These are phyloP conservation scores for Sebastes dallii DNA, from an alignment of 2,797 vertebrate species.

Conservation along the genomic window DNA sequence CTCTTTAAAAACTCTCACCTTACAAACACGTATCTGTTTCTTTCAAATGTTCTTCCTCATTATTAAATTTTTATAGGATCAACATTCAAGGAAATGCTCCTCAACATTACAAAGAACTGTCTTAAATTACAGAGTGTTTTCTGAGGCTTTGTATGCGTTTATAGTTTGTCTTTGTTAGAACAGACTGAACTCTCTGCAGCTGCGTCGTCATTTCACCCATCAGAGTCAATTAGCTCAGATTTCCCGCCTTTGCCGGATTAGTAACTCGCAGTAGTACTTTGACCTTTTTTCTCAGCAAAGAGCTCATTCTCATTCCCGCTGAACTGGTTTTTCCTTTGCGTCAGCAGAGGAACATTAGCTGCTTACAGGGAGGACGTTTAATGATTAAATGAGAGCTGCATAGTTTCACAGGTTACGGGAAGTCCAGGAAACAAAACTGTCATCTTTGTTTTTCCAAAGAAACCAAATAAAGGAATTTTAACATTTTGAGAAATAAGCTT, in stretches of 20 bases:
- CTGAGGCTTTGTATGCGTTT: background rate
- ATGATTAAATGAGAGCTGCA: slow-evolving; percentile 48
- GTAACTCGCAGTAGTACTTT: slow-evolving; percentile 25
- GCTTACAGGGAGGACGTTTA: slow-evolving; percentile 23
- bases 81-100: background rate
- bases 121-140: background rate
- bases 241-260: background rate
- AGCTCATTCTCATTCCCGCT: slow-evolving; percentile 25
- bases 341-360: slow-evolving; percentile 23
- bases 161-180: background rate
- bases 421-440: background rate
- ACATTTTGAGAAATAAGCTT: background rate
- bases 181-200: background rate
- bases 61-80: background rate
- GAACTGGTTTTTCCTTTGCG: slow-evolving; percentile 51
- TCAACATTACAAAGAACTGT: background rate
- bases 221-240: slow-evolving; percentile 1
- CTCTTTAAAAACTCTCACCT: background rate
- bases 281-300: slow-evolving; percentile 36
- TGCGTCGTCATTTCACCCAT: background rate
- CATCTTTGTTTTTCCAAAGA: background rate
- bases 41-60: background rate
- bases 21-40: background rate
- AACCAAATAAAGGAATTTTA: background rate
- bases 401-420: background rate